Percentiles rank a stretch among this genome's conserved stretches.
Conservation (phyloP, 2,797 vertebrate genomes). For the Rhinophrynus dorsalis region DNA sequence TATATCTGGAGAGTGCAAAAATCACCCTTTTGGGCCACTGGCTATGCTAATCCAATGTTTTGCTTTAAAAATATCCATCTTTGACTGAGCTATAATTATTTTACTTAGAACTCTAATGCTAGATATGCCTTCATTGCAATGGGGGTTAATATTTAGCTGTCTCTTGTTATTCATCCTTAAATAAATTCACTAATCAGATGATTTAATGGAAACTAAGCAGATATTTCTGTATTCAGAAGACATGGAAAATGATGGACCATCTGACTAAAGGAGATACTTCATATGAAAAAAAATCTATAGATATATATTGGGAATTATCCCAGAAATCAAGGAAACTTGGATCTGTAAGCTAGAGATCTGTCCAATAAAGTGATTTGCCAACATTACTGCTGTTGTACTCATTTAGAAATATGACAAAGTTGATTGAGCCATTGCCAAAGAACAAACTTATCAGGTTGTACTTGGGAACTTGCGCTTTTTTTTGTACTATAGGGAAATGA, state of each 20-base stretch:
- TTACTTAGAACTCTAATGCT: not conserved
- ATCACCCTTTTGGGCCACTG: too few species aligned
- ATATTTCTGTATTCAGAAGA: constrained; percentile 50
- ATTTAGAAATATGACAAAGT: constrained; percentile 60
- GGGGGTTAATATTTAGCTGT: constrained; percentile 4
- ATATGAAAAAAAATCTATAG: constrained; percentile 17
- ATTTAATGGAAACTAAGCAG: constrained; percentile 40
- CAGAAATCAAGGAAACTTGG: constrained; percentile 60
- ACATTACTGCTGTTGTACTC: constrained; percentile 56
- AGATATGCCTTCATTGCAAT: too few species aligned
- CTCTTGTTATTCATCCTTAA: not conserved
- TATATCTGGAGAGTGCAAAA: too few species aligned
- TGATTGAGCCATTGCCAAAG: constrained; percentile 57
- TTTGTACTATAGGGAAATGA: constrained; percentile 8
- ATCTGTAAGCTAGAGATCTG: constrained; percentile 44
- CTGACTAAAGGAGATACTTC: constrained; percentile 44
- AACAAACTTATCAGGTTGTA: constrained; percentile 46
- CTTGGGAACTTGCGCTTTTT: constrained; percentile 52
- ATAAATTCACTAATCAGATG: not conserved
- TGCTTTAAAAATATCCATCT: too few species aligned
- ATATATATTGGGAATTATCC: constrained; percentile 51
- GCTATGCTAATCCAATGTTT: too few species aligned
- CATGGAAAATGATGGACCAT: constrained; percentile 59
- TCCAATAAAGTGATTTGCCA: constrained; percentile 58
- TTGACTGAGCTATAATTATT: not conserved